These are phyloP conservation scores for Gymnocephalus cernua DNA, from an alignment of 2,113 vertebrate genomes.

Conservation along the genomic window DNA sequence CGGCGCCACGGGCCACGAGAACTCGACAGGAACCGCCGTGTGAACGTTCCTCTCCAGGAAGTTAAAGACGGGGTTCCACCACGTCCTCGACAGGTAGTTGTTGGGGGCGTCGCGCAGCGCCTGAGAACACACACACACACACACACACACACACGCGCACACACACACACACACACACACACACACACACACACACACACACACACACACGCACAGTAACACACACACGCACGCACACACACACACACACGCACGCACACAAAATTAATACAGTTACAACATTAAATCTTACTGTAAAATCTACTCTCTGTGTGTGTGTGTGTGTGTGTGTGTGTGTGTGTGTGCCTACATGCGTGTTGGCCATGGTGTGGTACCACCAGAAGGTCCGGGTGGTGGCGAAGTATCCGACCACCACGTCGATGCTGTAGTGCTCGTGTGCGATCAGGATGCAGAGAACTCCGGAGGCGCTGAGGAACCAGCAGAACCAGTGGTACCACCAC, in stretches of 20 bases:
- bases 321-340: constrained; percentile 5
- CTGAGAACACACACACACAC: constrained; percentile 71
- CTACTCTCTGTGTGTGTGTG: not conserved
- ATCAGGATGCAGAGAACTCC: constrained; percentile 93
- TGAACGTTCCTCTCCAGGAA: constrained; percentile 95
- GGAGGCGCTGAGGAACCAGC: constrained; percentile 91
- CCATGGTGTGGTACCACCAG: constrained; percentile 98
- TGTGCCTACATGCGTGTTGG: constrained; percentile 89
- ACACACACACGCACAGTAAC: too few species aligned
- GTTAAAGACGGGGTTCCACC: constrained; percentile 94
- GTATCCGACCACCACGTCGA: constrained; percentile 94
- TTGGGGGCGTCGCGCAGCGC: constrained; percentile 87
- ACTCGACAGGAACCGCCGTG: constrained; percentile 89
- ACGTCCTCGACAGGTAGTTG: constrained; percentile 90
- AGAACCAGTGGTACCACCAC: constrained; percentile 93
- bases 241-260: too few species aligned
- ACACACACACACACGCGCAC: too few species aligned
- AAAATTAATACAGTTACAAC: too few species aligned
- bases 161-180: too few species aligned
- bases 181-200: too few species aligned
- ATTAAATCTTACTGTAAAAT: too few species aligned
- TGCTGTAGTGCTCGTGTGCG: constrained; percentile 95
- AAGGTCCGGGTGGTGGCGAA: constrained; percentile 92
- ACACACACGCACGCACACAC: too few species aligned
- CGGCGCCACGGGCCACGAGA: constrained; percentile 89